A percentile compares a stretch with the other conserved stretches of the same genome.
Evolutionary conservation across 35 echinoderm and acorn worm genomes (phyloP).

Genomic region (Eucidaris tribuloides): DNA sequence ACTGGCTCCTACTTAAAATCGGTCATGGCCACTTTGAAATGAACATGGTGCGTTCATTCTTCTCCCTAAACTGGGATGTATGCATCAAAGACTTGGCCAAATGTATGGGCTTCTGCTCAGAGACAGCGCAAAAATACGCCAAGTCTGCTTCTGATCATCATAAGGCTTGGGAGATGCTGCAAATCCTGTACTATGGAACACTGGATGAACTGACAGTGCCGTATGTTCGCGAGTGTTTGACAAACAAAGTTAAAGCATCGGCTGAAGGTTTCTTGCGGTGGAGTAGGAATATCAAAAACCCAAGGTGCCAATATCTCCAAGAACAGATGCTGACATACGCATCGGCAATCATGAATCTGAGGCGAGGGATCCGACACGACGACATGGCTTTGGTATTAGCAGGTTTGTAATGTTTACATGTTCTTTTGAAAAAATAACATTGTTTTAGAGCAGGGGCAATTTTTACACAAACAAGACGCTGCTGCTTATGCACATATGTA

Average conservation of each 20-base stretch:
- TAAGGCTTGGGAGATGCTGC: conserved; percentile 53
- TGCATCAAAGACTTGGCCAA: conserved; percentile 19
- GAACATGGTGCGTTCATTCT: conserved; percentile 25
- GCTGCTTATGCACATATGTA: too few relatives aligned
- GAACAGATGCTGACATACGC: conserved; percentile 23
- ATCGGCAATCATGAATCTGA: conserved; percentile 15
- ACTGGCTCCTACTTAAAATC: conserved; percentile 6
- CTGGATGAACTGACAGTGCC: conserved; percentile 45
- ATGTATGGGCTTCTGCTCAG: conserved; percentile 39
- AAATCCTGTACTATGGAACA: conserved; percentile 16
- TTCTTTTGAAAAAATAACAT: too few relatives aligned
- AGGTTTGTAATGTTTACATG: too few relatives aligned
- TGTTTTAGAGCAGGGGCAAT: too few relatives aligned
- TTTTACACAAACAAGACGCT: too few relatives aligned
- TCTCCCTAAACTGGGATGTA: conserved; percentile 14
- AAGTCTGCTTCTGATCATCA: conserved; percentile 35
- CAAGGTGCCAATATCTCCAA: conserved; percentile 31
- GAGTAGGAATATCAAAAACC: not conserved
- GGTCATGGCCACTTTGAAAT: not conserved
- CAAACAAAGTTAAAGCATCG: not conserved
- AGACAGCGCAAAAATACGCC: conserved; percentile 43
- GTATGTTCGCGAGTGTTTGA: conserved; percentile 9
- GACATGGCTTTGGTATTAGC: not conserved
- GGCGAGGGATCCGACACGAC: conserved; percentile 7
- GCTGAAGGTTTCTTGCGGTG: conserved; percentile 1